phyloP scores from a whole-genome alignment of 2,113 vertebrate genomes.

The Pholis gunnellus region DNA sequence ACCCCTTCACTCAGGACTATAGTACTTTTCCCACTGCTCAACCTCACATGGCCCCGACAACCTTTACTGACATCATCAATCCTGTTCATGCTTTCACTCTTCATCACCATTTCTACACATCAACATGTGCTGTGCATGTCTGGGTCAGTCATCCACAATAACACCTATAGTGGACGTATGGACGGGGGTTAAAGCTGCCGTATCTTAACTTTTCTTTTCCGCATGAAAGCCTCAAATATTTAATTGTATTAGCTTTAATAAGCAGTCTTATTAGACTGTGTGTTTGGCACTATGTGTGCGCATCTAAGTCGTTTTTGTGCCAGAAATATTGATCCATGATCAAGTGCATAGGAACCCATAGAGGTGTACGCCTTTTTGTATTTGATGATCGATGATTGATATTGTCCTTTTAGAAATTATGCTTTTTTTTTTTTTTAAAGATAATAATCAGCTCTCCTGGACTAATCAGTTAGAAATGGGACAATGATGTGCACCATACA shows the following conservation, averaged over 20 bases:
- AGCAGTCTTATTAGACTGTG: neutral
- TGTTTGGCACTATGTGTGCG: too few species aligned
- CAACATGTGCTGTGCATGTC: neutral
- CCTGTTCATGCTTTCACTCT: neutral
- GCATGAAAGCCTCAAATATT: neutral
- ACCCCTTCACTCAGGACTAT: slow-evolving; percentile 22
- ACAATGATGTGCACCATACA: neutral
- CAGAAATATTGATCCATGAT: neutral
- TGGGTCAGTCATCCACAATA: neutral
- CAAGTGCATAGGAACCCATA: neutral
- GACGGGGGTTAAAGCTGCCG: neutral
- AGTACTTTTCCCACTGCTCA: neutral
- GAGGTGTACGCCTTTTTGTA: neutral
- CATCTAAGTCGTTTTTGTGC: neutral
- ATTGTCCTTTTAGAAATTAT: neutral
- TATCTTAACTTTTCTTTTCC: too few species aligned
- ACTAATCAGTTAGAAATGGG: too few species aligned
- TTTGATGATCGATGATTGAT: neutral
- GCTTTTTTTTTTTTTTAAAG: neutral
- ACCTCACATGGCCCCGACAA: neutral
- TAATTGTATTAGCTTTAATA: neutral
- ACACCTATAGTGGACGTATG: neutral
- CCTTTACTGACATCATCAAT: neutral
- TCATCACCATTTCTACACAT: neutral
- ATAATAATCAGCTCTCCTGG: neutral